A percentile compares a stretch with the other conserved stretches of the same genome.
Conservation (phyloP, 2,113 vertebrate species). For the Micronisus gabar region DNA sequence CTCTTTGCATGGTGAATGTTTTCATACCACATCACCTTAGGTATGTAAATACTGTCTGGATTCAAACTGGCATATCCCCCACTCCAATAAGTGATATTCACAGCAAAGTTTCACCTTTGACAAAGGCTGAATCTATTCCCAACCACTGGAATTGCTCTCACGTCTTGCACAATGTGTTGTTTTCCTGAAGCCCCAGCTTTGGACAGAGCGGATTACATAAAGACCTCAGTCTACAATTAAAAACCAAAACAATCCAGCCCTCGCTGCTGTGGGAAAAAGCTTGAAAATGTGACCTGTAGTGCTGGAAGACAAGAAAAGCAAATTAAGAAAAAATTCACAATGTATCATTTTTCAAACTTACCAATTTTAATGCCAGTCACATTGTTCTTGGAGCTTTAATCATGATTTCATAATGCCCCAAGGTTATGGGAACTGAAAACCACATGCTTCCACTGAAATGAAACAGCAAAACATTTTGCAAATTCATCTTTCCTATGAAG, state of each 20-base stretch:
- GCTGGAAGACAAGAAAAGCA: neutral
- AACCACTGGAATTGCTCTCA: neutral
- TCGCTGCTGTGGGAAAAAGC: neutral
- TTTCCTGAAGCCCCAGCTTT: neutral
- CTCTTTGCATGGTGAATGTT: neutral
- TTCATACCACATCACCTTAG: neutral
- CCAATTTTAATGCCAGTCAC: neutral
- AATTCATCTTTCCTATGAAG: neutral
- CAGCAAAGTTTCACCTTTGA: neutral
- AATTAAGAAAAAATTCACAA: constrained; percentile 24
- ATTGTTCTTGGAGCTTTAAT: constrained; percentile 25
- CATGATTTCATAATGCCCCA: neutral
- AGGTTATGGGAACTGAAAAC: constrained; percentile 20
- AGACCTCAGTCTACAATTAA: neutral
- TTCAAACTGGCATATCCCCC: neutral
- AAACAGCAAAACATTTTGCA: constrained; percentile 24
- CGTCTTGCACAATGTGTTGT: neutral
- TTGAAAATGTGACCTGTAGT: neutral
- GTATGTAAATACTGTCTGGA: neutral
- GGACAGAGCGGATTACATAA: neutral
- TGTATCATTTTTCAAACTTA: constrained; percentile 12
- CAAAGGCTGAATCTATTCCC: neutral
- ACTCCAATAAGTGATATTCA: neutral
- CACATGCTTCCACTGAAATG: constrained; percentile 2
- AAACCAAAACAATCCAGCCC: constrained; percentile 5